phyloP scores from a whole-genome alignment of 53 echinoderm and acorn worm genomes.

The Apostichopus leukothele region DNA sequence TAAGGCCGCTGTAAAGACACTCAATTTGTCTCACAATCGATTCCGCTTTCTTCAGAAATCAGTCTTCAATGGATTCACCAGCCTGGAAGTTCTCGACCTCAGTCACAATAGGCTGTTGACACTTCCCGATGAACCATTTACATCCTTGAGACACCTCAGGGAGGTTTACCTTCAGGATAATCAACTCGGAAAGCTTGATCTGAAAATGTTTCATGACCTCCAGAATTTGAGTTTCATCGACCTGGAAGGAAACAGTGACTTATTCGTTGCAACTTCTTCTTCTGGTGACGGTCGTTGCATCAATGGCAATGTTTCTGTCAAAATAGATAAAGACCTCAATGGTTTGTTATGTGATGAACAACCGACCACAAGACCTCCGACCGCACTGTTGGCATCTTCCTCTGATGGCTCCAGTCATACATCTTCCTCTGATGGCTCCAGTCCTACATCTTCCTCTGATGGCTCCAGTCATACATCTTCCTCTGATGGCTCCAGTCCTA shows the following conservation, averaged over 20 bases:
- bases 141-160: neutral
- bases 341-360: no score
- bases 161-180: constrained; percentile 20
- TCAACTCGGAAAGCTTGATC: neutral
- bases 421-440: no score
- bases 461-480: no score
- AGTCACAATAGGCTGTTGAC: neutral
- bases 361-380: no score
- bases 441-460: no score
- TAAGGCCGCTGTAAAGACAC: neutral
- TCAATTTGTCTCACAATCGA: constrained; percentile 15
- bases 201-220: neutral
- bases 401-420: no score
- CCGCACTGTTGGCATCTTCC: no score
- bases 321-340: no score
- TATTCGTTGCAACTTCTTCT: neutral
- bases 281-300: no score
- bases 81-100: neutral
- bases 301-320: no score
- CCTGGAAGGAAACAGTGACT: neutral
- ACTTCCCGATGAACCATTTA: neutral
- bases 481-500: no score
- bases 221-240: neutral
- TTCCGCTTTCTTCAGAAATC: neutral
- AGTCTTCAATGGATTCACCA: neutral